Evolutionary conservation across 2,888 invertebrate species (phyloP), one percentile per base, ranked within the genome.

Genomic region (Auanema sp.): DNA sequence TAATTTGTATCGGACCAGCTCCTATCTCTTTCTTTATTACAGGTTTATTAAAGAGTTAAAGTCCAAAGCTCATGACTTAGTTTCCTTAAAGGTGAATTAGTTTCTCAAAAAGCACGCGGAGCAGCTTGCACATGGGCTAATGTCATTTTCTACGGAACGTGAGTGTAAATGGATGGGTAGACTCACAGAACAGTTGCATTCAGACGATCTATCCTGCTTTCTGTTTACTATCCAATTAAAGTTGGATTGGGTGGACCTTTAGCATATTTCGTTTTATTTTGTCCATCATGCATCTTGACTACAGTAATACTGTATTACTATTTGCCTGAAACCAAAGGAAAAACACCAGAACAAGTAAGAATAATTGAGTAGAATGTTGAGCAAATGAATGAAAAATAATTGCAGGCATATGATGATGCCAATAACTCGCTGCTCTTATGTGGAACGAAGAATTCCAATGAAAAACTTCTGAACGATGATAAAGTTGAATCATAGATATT

Each of bases 21-120:
- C 69, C 69, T 6, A 52, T 69, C 18, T 50, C 64, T 11, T 64
- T 69, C 59, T 69, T 69, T 25, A 52, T 69, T 50, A 64, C 64
- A 12, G 62, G 62, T 62, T 57, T 6, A 10, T 43, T 43, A 21
- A 18, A 18, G 47, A 47, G 10, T 18, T 5, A 3, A 47, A 47
- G 3, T 5, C 6, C 47, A 47, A 47, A 60, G 3, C 21, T 11
- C 40, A 6, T 14, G 25, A 47, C 11, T 12, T 14, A 33, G n/a
- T 12, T 11, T 12, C 4, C 18, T 25, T 62, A 24, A 18, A 57
- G 62, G 62, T 24, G 68, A 68, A 56, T 54, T 68, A 10, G 68
- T 68, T n/a, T 8, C 24, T 33, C 58, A 62, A 16, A 52, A 56
- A 12, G 55, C 59, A 6, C 42, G 68, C 14, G 65, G 58, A 18